Base-by-base conservation (phyloP, 2,888 invertebrate genomes). In the Eilema sororculum region DNA sequence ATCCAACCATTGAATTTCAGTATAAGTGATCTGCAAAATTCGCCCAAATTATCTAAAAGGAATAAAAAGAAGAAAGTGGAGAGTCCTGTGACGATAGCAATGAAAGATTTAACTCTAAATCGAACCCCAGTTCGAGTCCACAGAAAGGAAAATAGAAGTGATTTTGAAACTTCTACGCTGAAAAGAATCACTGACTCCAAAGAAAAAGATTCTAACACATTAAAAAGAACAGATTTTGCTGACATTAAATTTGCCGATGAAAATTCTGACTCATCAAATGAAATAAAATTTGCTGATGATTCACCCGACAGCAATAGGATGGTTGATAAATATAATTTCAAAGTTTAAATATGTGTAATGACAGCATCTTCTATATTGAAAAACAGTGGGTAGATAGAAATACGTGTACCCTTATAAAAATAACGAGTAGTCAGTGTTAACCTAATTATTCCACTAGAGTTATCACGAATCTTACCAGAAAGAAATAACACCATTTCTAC, bases 201-300 rank as follows among this genome's bases (percentile, higher is more conserved):
- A 81, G 97, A 97, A 86, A 96, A 96, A 22, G 96, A 95, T 72
- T 64, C 84, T 72, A 94, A 95, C 72, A 92, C 93, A 0, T 85
- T 96, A 16, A 96, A 96, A 82, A 95, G 96, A 78, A 95, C 96
- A 64, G 96, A 96, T 79, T 91, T 96, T 68, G 96, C 96, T 67
- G 97, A 97, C 79, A 96, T 97, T 64, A 96, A 96, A 84, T 97
- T 96, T 86, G 97, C 96, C 10, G 97, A 97, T 83, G 97, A 97
- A 52, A 96, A 96, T 78, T 96, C 96, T 1, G 96, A 96, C 83
- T 94, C 95, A 30, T 95, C 95, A 0, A 92, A 90, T 74, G 95
- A 95, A 79, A 94, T 95, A 9, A 93, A 92, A 81, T 95, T 93
- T 76, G 94, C 91, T 20, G 95, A 94, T 70, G 95, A 94, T 78